Conservation (phyloP, 1,140 invertebrate species). For the Lepidurus apus region DNA sequence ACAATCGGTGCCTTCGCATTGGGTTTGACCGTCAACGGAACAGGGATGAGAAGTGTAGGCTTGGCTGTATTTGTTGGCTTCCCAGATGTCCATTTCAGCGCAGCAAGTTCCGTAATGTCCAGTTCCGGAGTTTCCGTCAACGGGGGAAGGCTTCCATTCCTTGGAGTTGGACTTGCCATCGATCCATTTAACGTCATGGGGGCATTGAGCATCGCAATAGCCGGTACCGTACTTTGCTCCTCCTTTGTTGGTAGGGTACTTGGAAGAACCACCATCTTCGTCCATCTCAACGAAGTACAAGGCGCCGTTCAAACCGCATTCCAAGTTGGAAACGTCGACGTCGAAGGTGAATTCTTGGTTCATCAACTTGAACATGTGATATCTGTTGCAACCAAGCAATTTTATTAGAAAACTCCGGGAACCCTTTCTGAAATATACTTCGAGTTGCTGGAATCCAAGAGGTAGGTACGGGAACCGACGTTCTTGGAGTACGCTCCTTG, state of each 20-base stretch:
- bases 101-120: conserved; percentile 38
- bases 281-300: conserved; percentile 39
- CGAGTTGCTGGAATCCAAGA: conserved; percentile 35
- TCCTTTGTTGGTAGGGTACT: conserved; percentile 36
- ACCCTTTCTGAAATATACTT: conserved; percentile 24
- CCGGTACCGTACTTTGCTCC: conserved; percentile 39
- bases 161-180: conserved; percentile 37
- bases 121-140: conserved; percentile 37
- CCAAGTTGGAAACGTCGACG: conserved; percentile 36
- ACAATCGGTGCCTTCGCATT: conserved; percentile 36
- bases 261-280: conserved; percentile 36
- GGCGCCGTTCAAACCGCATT: conserved; percentile 39
- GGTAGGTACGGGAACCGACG: conserved; percentile 38
- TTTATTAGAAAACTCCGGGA: neutral
- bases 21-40: conserved; percentile 32
- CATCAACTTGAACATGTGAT: conserved; percentile 38
- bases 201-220: conserved; percentile 39
- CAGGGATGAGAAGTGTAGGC: conserved; percentile 38
- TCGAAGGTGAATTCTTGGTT: conserved; percentile 38
- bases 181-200: conserved; percentile 39
- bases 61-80: conserved; percentile 36
- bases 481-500: conserved; percentile 38
- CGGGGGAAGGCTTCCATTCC: conserved; percentile 36
- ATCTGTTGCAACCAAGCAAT: conserved; percentile 23
- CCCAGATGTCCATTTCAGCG: conserved; percentile 39